Percentiles rank a stretch among this genome's conserved stretches.
phyloP scores from a whole-genome alignment of 2,797 vertebrate species.

The Prunella strophiata region DNA sequence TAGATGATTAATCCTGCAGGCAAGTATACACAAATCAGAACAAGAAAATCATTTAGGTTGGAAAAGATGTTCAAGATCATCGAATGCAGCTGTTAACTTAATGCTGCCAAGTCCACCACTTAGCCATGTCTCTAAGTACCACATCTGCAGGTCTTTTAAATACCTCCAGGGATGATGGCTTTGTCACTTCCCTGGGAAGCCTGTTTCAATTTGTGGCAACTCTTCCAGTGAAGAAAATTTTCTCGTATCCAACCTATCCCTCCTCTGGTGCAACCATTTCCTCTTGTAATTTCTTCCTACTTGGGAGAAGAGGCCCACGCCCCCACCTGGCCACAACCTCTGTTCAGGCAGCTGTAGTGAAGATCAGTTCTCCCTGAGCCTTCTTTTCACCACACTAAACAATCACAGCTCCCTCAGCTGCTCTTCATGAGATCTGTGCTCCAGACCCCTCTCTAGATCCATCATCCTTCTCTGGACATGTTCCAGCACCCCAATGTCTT shows the following conservation, averaged over 20 bases:
- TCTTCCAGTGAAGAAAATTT: not conserved
- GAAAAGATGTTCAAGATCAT: not conserved
- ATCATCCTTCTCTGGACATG: not conserved
- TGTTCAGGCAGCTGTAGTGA: not conserved
- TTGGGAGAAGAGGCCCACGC: rapidly evolving
- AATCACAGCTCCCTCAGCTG: rapidly evolving
- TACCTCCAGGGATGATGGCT: not conserved
- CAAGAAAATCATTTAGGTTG: not conserved
- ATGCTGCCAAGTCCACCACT: not conserved
- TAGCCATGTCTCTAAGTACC: not conserved
- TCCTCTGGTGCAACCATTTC: not conserved
- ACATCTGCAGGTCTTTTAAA: not conserved
- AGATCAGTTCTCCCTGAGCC: not conserved
- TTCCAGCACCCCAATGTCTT: not conserved
- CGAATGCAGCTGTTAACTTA: not conserved
- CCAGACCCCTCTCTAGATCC: not conserved
- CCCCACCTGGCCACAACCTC: not conserved
- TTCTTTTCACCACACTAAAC: not conserved
- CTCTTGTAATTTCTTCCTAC: not conserved
- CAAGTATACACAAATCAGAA: not conserved
- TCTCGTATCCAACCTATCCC: not conserved
- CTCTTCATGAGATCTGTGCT: not conserved
- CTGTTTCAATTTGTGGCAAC: not conserved
- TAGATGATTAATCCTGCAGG: not conserved
- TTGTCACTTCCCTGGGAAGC: not conserved